Conservation (phyloP, 2,113 vertebrate species). For the Alouatta palliata region DNA sequence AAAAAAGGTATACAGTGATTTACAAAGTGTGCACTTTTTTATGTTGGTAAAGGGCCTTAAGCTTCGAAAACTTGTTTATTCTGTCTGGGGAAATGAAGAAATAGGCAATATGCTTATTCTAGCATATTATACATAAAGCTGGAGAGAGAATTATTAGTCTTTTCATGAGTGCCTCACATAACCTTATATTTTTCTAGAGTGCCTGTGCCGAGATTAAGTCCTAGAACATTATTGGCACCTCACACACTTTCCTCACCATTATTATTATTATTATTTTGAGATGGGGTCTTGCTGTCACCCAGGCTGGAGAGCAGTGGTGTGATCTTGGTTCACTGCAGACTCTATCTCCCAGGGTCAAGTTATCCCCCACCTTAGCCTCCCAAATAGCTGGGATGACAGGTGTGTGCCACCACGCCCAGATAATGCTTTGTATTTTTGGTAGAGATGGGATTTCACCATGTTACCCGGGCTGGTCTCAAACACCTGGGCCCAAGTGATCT, state of each 20-base stretch:
- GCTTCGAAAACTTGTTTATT: not conserved
- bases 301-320: too few relatives aligned
- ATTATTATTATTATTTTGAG: too few relatives aligned
- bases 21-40: not conserved
- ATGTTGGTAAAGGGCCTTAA: not conserved
- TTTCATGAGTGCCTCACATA: not conserved
- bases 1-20: not conserved
- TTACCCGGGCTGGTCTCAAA: too few relatives aligned
- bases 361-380: too few relatives aligned
- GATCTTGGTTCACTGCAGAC: too few relatives aligned
- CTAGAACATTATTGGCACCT: not conserved
- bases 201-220: not conserved
- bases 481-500: too few relatives aligned
- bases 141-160: not conserved
- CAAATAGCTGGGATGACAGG: too few relatives aligned
- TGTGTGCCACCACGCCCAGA: too few relatives aligned
- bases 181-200: not conserved
- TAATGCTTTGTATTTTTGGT: too few relatives aligned
- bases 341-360: too few relatives aligned
- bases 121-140: not conserved
- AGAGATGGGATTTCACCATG: too few relatives aligned
- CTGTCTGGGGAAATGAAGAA: not conserved
- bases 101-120: not conserved
- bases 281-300: too few relatives aligned
- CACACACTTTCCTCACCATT: not conserved